Evolutionary conservation across 2,113 vertebrate species (phyloP).

Genomic region (Rhizomys pruinosus): DNA sequence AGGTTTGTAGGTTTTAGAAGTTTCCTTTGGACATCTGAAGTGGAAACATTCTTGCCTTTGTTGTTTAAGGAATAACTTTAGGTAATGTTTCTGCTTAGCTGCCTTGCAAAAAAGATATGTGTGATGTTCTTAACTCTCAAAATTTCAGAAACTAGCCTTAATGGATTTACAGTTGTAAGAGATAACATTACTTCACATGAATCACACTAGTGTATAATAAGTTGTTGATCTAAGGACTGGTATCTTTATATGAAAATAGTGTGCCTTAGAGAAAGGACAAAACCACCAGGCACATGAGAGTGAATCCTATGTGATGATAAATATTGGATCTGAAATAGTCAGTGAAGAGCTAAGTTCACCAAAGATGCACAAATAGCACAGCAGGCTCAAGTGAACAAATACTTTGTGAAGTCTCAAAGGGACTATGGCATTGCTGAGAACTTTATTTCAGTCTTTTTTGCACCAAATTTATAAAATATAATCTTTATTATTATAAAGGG

Average conservation of each 20-base stretch:
- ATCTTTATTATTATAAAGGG: background rate
- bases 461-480: background rate
- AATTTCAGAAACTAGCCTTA: background rate
- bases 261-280: background rate
- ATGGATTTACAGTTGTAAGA: background rate
- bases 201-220: background rate
- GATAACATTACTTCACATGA: background rate
- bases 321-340: background rate
- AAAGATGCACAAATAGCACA: accelerated
- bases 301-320: no score
- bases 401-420: background rate
- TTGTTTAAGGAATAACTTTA: background rate
- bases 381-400: background rate
- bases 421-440: background rate
- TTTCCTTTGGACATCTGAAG: background rate
- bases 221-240: background rate
- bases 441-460: background rate
- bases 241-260: background rate
- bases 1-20: background rate
- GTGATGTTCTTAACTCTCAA: background rate
- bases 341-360: no score
- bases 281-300: accelerated
- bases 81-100: background rate
- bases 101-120: background rate
- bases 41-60: background rate